phyloP scores from a whole-genome alignment of 2,113 vertebrate genomes.

The Tragelaphus strepsiceros region DNA sequence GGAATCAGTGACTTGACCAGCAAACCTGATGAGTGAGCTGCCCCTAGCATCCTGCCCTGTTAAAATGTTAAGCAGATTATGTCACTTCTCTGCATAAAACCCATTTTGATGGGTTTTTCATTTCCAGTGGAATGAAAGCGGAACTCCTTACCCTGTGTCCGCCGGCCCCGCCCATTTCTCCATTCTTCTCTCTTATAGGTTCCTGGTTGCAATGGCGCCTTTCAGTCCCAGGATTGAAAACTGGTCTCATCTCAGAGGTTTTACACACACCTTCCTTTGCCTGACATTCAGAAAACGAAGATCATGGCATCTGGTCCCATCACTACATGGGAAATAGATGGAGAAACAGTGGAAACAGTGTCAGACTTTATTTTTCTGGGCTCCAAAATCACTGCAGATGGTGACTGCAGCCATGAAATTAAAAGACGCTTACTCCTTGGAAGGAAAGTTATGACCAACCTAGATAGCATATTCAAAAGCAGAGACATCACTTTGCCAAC shows the following conservation, averaged over 20 bases:
- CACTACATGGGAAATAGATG: no score
- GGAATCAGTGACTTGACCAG: not conserved
- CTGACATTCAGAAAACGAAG: no score
- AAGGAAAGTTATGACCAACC: no score
- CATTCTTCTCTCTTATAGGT: not conserved
- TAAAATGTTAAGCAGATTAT: not conserved
- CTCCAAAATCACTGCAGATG: no score
- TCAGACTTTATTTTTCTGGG: no score
- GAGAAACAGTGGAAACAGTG: no score
- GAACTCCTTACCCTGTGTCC: not conserved
- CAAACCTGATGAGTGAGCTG: not conserved
- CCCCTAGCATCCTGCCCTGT: not conserved
- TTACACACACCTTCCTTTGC: not conserved
- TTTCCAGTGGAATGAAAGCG: not conserved
- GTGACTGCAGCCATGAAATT: no score
- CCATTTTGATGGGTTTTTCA: not conserved
- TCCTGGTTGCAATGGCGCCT: rapidly evolving
- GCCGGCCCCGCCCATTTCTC: not conserved
- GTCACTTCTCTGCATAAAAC: not conserved
- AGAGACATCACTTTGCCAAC: no score
- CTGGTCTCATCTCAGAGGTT: not conserved
- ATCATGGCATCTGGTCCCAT: no score
- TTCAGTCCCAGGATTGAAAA: not conserved
- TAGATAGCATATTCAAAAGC: no score
- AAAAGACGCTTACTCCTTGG: no score